A percentile compares a stretch with the other conserved stretches of the same genome.
phyloP scores from a whole-genome alignment of 2,888 invertebrate genomes.

The Coecobrya sp. region DNA sequence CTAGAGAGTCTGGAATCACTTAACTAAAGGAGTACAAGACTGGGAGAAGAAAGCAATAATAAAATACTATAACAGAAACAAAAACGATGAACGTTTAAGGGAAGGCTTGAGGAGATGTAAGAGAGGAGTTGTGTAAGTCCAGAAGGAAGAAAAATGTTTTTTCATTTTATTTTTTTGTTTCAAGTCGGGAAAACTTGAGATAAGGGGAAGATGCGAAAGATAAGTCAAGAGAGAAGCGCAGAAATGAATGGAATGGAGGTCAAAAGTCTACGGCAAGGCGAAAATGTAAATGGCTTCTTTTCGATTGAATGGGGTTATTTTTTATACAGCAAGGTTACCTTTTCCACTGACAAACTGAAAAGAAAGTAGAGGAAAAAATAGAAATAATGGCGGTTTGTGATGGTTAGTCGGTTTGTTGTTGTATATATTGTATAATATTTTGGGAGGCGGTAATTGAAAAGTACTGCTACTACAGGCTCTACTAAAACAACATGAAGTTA shows the following conservation, averaged over 20 bases:
- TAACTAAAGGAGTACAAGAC: background rate
- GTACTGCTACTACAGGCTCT: too few relatives aligned
- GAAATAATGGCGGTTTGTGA: background rate
- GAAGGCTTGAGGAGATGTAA: background rate
- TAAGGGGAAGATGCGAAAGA: conserved; percentile 20
- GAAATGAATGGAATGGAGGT: conserved; percentile 35
- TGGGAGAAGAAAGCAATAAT: conserved; percentile 70
- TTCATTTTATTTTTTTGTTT: conserved; percentile 29
- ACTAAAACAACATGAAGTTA: background rate
- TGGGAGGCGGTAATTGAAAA: background rate
- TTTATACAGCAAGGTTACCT: conserved; percentile 11
- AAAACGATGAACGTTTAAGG: conserved; percentile 11
- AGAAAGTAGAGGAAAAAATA: background rate
- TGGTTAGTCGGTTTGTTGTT: background rate
- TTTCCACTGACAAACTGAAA: conserved; percentile 61
- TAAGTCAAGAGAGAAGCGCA: conserved; percentile 3
- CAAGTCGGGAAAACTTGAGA: background rate
- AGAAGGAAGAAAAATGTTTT: background rate
- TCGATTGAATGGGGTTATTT: conserved; percentile 10
- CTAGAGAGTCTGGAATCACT: background rate
- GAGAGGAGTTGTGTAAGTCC: background rate
- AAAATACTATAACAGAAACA: conserved; percentile 23
- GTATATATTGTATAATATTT: background rate
- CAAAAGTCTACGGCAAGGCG: conserved; percentile 11
- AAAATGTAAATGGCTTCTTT: conserved; percentile 47